Evolutionary conservation across 2,888 invertebrate genomes (phyloP), one percentile per base, ranked within the genome.

Genomic region (Drosophila macrothrix): DNA sequence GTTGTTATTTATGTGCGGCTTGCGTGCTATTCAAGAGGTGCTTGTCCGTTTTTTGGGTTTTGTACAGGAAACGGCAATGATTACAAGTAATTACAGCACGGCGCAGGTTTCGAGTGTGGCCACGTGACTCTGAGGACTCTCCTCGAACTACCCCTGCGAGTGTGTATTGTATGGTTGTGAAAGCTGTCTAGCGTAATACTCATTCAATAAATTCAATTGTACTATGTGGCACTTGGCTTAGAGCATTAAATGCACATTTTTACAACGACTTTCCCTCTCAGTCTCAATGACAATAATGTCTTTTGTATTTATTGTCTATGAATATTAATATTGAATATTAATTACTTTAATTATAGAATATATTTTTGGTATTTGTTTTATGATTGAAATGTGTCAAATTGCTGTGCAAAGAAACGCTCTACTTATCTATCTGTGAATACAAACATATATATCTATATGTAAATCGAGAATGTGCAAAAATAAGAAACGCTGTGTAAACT

Each of bases 301-400:
- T 52, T 53, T 67, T 72, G 63, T 63, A 52, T 50, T 31, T 39
- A 62, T 52, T 28, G 46, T 39, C 33, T 14, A 14, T 46, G 1
- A 22, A 22, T 43, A 56, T 29, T 9, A 31, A 46, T 37, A 61
- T 49, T 65, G 41, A 79, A 76, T 78, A 73, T 73, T 70, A 64
- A 58, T 76, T 73, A 59, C 60, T 50, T 69, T 71, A 74, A 65
- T 73, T 77, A 68, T 68, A 43, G 66, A 68, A 68, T 65, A 43
- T 61, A 62, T 75, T 78, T 76, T 71, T 73, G 83, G 82, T 86
- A 85, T 87, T 90, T 88, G 90, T 91, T 92, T 93, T 93, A 93
- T 93, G 93, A 93, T 93, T 93, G 93, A 93, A 93, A 93, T 93
- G 93, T 92, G 93, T 93, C 86, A 83, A 83, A 83, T 85, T 91